phyloP scores from a whole-genome alignment of 2,888 invertebrate genomes.

The Cerastis rubricosa region DNA sequence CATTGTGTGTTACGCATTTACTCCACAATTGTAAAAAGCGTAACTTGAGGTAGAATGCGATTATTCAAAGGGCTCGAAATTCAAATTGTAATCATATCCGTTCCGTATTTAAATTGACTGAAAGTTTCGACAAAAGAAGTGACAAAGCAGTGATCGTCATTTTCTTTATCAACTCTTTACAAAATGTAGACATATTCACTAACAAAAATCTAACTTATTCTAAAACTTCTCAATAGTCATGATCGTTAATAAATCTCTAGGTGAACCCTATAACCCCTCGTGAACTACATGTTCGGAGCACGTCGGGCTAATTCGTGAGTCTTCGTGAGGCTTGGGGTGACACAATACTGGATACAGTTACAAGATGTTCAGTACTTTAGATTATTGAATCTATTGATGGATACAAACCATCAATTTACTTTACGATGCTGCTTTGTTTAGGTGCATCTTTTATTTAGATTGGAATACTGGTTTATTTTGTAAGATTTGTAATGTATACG shows the following conservation, averaged over 20 bases:
- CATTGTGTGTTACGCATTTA: no score
- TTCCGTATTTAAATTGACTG: no score
- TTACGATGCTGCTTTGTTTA: constrained; percentile 44
- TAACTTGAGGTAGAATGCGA: no score
- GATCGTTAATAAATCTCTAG: constrained; percentile 36
- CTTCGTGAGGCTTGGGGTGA: constrained; percentile 52
- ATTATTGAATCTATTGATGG: constrained; percentile 41
- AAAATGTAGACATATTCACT: background rate
- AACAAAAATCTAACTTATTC: constrained; percentile 13
- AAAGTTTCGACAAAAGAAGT: no score
- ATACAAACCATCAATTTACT: constrained; percentile 46
- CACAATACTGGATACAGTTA: constrained; percentile 69
- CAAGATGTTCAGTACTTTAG: constrained; percentile 38
- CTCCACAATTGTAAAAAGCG: no score
- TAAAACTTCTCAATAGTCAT: constrained; percentile 23
- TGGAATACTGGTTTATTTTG: constrained; percentile 24
- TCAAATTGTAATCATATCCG: no score
- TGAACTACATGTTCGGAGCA: constrained; percentile 61
- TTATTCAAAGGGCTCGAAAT: no score
- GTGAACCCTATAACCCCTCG: constrained; percentile 39
- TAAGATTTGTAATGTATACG: background rate
- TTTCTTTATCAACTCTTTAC: background rate
- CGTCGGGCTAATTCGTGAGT: constrained; percentile 65
- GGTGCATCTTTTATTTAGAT: constrained; percentile 33
- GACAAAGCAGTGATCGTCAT: no score